Conservation (phyloP, 2,888 invertebrate species). For the Ormia ochracea region DNA sequence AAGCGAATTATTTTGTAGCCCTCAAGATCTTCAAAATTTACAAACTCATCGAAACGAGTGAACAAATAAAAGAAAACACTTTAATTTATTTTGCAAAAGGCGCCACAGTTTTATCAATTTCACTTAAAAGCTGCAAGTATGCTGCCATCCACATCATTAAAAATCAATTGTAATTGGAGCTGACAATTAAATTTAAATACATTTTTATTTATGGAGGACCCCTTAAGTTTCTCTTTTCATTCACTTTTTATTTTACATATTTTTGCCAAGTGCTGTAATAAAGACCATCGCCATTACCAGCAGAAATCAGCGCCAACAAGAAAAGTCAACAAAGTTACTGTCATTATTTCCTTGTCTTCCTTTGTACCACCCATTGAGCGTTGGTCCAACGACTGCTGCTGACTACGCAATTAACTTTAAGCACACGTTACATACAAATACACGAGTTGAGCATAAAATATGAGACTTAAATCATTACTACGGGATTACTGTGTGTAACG, state of each 20-base stretch:
- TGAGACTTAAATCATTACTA: background rate
- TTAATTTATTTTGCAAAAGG: slow-evolving; percentile 56
- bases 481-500: background rate
- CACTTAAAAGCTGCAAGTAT: background rate
- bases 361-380: background rate
- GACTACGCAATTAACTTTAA: background rate
- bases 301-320: background rate
- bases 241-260: background rate
- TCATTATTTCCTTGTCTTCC: background rate
- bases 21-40: background rate
- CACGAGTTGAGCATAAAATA: background rate
- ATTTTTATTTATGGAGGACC: slow-evolving; percentile 59
- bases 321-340: background rate
- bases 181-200: slow-evolving; percentile 63
- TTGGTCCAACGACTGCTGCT: background rate
- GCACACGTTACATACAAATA: background rate
- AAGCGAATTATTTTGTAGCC: background rate
- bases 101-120: slow-evolving; percentile 48
- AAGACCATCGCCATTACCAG: background rate
- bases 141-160: slow-evolving; percentile 39
- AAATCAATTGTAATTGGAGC: slow-evolving; percentile 62
- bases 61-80: slow-evolving; percentile 18
- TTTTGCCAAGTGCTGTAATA: slow-evolving; percentile 16
- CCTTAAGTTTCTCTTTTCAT: slow-evolving; percentile 19
- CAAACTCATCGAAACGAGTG: background rate